A percentile compares a stretch with the other conserved stretches of the same genome.
phyloP scores from a whole-genome alignment of 1,140 invertebrate species.

The Neodiprion virginianus region DNA sequence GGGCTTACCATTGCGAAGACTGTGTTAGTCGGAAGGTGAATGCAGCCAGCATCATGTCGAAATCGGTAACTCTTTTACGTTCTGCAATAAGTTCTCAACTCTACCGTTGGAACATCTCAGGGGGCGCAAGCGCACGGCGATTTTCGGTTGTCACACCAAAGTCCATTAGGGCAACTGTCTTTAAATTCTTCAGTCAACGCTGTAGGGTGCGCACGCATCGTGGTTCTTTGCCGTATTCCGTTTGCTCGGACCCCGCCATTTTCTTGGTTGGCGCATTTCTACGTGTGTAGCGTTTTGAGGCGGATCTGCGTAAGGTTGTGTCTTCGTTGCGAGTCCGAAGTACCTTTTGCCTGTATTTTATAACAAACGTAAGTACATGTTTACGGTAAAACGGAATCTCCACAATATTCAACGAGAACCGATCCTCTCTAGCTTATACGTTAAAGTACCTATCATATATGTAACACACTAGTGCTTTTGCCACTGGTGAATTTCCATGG shows the following conservation, averaged over 20 bases:
- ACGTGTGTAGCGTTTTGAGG: constrained; percentile 28
- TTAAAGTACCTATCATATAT: constrained; percentile 12
- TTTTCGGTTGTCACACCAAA: too few species aligned
- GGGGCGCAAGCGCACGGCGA: too few species aligned
- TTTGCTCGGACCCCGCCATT: constrained; percentile 20
- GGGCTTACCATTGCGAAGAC: too few species aligned
- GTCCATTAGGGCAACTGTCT: too few species aligned
- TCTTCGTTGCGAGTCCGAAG: background rate
- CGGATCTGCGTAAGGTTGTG: constrained; percentile 17
- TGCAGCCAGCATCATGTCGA: too few species aligned
- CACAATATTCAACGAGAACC: background rate
- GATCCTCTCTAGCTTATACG: background rate
- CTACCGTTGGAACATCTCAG: too few species aligned
- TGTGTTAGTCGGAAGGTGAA: too few species aligned
- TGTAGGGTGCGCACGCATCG: background rate
- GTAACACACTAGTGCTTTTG: constrained; percentile 6
- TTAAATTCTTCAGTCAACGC: too few species aligned
- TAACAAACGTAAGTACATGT: background rate
- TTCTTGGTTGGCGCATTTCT: constrained; percentile 35
- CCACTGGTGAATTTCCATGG: background rate
- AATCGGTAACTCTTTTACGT: too few species aligned
- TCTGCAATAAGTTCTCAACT: too few species aligned
- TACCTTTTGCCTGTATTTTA: background rate
- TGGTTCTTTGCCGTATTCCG: background rate
- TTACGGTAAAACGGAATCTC: background rate